Evolutionary conservation across 2,888 invertebrate species (phyloP).

Genomic region (Pammene aurita): DNA sequence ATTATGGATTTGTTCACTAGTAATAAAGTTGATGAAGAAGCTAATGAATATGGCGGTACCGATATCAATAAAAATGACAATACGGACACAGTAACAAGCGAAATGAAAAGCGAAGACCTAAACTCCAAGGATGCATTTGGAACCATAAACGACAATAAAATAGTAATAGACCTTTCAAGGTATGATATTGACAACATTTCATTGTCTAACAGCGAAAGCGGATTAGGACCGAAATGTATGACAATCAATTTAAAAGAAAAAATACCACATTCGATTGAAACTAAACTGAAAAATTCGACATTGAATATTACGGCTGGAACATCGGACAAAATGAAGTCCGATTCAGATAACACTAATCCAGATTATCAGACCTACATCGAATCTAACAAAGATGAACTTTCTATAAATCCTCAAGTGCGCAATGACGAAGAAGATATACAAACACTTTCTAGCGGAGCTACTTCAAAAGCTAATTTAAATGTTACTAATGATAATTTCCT

Average conservation of each 20-base stretch:
- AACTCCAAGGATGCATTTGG: conserved; percentile 49
- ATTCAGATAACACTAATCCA: conserved; percentile 40
- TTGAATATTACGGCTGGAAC: conserved; percentile 41
- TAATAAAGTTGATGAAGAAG: conserved; percentile 46
- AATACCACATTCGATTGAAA: conserved; percentile 47
- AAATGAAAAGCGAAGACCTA: neutral
- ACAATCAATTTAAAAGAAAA: conserved; percentile 63
- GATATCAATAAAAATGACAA: conserved; percentile 12
- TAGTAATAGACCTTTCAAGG: conserved; percentile 64
- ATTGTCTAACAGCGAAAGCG: conserved; percentile 54
- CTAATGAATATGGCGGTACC: conserved; percentile 29
- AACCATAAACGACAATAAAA: conserved; percentile 55
- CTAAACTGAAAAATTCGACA: conserved; percentile 52
- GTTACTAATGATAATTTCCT: conserved; percentile 53
- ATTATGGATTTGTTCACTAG: conserved; percentile 63
- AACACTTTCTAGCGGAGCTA: conserved; percentile 59
- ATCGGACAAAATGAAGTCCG: conserved; percentile 3
- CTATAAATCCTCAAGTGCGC: conserved; percentile 40
- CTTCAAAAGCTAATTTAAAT: conserved; percentile 55
- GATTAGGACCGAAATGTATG: conserved; percentile 58
- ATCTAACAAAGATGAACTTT: conserved; percentile 38
- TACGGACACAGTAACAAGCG: neutral
- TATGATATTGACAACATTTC: conserved; percentile 65
- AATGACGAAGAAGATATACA: conserved; percentile 52
- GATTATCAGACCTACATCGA: conserved; percentile 32